Evolutionary conservation across 1,140 invertebrate genomes (phyloP).

Genomic region (Drosophila sechellia): DNA sequence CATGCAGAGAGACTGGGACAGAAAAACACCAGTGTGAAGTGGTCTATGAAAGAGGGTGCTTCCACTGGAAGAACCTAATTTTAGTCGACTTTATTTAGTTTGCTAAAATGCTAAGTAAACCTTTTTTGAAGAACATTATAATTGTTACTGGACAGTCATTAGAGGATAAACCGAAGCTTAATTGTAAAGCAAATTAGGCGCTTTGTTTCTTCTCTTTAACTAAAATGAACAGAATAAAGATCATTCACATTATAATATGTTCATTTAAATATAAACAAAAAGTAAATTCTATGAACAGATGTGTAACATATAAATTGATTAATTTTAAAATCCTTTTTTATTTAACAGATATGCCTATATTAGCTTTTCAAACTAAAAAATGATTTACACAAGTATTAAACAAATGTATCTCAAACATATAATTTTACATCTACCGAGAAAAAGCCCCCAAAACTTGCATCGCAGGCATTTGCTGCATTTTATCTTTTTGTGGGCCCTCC

Average conservation of each 20-base stretch:
- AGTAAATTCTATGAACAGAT: too few species aligned
- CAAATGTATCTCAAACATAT: too few species aligned
- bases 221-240: too few species aligned
- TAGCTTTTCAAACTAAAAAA: too few species aligned
- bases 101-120: slow-evolving; percentile 34
- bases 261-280: too few species aligned
- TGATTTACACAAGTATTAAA: background rate
- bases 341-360: too few species aligned
- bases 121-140: background rate
- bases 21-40: background rate
- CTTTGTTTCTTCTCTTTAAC: too few species aligned
- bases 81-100: slow-evolving; percentile 66
- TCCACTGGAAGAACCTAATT: slow-evolving; percentile 20
- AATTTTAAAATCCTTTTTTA: too few species aligned
- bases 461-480: slow-evolving; percentile 29
- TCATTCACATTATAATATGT: too few species aligned
- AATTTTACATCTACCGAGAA: background rate
- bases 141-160: background rate
- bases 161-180: background rate
- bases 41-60: slow-evolving; percentile 1
- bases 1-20: slow-evolving; percentile 11
- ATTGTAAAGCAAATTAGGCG: background rate
- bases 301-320: too few species aligned
- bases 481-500: slow-evolving; percentile 30
- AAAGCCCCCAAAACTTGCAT: background rate